These are phyloP conservation scores for Ceratina australensis DNA, from an alignment of 1,140 invertebrate species.

Conservation along the genomic window DNA sequence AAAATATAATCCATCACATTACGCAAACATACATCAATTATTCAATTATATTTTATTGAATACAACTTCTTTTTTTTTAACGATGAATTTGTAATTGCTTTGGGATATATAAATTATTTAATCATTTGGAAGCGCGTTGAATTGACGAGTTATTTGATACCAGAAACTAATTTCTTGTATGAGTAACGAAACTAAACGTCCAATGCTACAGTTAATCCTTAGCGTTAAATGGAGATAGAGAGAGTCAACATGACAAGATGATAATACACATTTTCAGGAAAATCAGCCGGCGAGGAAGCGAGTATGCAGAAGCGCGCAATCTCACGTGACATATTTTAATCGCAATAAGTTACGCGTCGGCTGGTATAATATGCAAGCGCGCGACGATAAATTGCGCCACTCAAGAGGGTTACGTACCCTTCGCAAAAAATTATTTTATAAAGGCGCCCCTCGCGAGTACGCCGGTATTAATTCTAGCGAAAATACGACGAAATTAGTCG, in stretches of 20 bases:
- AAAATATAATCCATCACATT: too few species aligned
- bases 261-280: slow-evolving; percentile 5
- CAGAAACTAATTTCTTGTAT: too few species aligned
- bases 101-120: too few species aligned
- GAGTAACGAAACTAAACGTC: too few species aligned
- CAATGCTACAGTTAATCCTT: too few species aligned
- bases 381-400: slow-evolving; percentile 26
- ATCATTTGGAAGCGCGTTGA: too few species aligned
- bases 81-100: too few species aligned
- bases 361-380: not conserved
- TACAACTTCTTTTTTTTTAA: too few species aligned
- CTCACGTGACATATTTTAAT: slow-evolving; percentile 39
- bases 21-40: too few species aligned
- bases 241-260: not conserved
- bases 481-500: slow-evolving; percentile 11
- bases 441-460: not conserved
- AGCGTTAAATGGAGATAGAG: too few species aligned
- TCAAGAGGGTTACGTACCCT: not conserved
- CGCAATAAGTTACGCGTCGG: slow-evolving; percentile 18
- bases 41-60: too few species aligned
- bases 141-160: too few species aligned
- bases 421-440: slow-evolving; percentile 39
- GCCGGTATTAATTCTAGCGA: not conserved
- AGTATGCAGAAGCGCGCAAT: slow-evolving; percentile 16
- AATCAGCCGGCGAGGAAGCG: not conserved